Percentiles rank a stretch among this genome's conserved stretches.
Evolutionary conservation across 1,140 invertebrate genomes (phyloP).

Genomic region (Choristoneura fumiferana): DNA sequence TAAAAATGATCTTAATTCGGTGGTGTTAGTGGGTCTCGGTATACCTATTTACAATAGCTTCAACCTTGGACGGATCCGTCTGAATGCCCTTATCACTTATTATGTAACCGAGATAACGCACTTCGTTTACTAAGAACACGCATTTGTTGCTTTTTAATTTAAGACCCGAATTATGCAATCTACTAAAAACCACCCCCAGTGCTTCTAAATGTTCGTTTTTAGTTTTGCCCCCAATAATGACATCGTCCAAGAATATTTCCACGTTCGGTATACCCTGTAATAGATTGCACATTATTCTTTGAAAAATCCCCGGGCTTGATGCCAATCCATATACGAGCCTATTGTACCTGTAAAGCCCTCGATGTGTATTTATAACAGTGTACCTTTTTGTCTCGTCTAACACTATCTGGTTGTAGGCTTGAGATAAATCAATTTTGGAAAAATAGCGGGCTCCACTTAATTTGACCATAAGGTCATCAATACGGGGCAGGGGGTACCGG

Average conservation of each 20-base stretch:
- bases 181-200: conserved; percentile 13
- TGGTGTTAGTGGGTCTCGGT: neutral
- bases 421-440: conserved; percentile 44
- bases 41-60: neutral
- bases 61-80: too few relatives aligned
- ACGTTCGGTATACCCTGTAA: conserved; percentile 33
- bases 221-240: conserved; percentile 16
- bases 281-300: conserved; percentile 48
- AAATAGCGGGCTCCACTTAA: conserved; percentile 35
- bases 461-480: conserved; percentile 37
- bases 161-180: conserved; percentile 11
- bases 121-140: neutral
- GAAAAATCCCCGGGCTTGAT: too few relatives aligned
- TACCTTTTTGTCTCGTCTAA: conserved; percentile 46
- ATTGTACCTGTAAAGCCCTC: conserved; percentile 47
- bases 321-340: conserved; percentile 57
- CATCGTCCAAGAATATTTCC: too few relatives aligned
- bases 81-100: neutral
- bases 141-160: too few relatives aligned
- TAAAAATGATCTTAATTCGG: neutral
- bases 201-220: conserved; percentile 9
- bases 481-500: conserved; percentile 42
- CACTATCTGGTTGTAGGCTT: conserved; percentile 46
- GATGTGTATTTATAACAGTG: conserved; percentile 53
- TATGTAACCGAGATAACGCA: neutral